phyloP scores from a whole-genome alignment of 2,797 vertebrate genomes.

The Strix occidentalis region DNA sequence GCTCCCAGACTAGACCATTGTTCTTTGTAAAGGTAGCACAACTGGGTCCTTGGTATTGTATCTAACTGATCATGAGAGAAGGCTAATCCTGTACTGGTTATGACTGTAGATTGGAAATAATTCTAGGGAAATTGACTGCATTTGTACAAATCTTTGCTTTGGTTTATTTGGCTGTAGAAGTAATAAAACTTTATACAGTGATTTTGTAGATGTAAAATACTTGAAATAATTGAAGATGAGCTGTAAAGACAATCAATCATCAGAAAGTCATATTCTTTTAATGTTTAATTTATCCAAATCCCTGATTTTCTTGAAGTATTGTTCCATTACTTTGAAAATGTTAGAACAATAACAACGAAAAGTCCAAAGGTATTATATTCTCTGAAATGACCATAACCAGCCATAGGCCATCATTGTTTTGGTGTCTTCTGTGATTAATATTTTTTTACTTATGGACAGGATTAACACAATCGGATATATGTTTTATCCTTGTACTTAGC shows the following conservation, averaged over 20 bases:
- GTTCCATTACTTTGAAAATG: background rate
- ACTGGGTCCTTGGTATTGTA: background rate
- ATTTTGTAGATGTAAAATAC: background rate
- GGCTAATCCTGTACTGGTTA: background rate
- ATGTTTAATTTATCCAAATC: background rate
- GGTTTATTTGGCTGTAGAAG: background rate
- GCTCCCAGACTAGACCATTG: background rate
- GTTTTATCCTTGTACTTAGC: background rate
- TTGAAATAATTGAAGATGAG: background rate
- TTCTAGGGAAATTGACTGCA: background rate
- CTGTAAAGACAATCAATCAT: background rate
- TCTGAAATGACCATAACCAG: background rate
- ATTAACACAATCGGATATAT: background rate
- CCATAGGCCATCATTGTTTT: background rate
- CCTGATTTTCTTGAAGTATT: background rate
- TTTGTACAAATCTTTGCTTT: background rate
- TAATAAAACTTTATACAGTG: background rate
- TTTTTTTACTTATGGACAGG: background rate
- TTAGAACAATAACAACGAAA: background rate
- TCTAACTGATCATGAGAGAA: background rate
- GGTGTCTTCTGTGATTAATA: background rate
- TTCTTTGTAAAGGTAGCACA: background rate
- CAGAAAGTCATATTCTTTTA: background rate
- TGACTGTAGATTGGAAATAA: background rate
- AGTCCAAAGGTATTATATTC: background rate